Base-by-base conservation (phyloP, 2,113 vertebrate species). In the Sapajus apella region DNA sequence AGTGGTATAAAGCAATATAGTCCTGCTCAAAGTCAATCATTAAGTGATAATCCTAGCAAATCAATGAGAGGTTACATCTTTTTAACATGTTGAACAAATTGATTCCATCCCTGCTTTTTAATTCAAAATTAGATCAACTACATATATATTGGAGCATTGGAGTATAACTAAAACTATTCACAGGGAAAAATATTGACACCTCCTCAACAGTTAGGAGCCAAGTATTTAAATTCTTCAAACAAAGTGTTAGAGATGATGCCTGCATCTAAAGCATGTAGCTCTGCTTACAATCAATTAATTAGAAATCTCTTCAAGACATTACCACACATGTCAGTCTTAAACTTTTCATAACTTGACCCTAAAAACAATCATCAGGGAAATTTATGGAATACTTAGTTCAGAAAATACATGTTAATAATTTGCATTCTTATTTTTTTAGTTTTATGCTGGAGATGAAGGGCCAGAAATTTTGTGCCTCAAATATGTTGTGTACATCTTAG, bases 1-100 rank as follows among this genome's bases (percentile, higher is more conserved):
- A 64, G 8, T 27, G 8, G 30, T 58, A 2, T 16, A 45, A n/a
- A 72, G 70, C 66, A 40, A 45, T 87, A 85, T 27, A 73, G 10
- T 35, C 2, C 32, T 77, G 23, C 18, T 95, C 25, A 83, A 75
- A 77, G n/a, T 64, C 43, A 47, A 27, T 68, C 12, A 80, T 76
- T 81, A 23, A 70, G 13, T 37, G 27, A 20, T 52, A 96, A 80
- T 84, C 16, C 43, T 87, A 72, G 18, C 20, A n/a, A 64, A 89
- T 93, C 80, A 66, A 32, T 81, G 12, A 7, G 40, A 86, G 11
- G 5, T 3, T 76, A 43, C 4, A 32, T 52, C 23, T 2, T 76
- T 76, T 83, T 96, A 43, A 95, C 89, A 64, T 55, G 9, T 90
- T n/a, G 52, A 94, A 66, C 25, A 87, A 86, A 90, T 55, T 70